Evolutionary conservation across 2,888 invertebrate species (phyloP).

Genomic region (Microctonus aethiopoides): DNA sequence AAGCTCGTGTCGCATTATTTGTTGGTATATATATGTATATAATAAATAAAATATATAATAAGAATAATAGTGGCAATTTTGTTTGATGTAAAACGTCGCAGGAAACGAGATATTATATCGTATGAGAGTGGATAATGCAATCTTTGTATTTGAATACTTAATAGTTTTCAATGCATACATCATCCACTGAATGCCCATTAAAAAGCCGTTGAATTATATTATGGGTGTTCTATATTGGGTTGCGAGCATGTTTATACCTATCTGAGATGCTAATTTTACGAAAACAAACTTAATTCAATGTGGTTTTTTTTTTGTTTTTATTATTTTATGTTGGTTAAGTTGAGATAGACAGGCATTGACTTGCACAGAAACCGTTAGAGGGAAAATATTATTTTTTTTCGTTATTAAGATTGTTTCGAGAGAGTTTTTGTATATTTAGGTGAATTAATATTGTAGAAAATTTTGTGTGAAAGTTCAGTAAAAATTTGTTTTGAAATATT

Average conservation of each 20-base stretch:
- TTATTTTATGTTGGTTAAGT: no score
- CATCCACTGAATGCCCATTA: conserved; percentile 59
- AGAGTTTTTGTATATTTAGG: no score
- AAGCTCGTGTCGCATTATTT: conserved; percentile 23
- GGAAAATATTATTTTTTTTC: conserved; percentile 37
- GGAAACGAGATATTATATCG: conserved; percentile 47
- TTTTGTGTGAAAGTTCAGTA: background rate
- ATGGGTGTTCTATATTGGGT: conserved; percentile 5
- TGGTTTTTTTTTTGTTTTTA: no score
- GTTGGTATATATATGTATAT: conserved; percentile 50
- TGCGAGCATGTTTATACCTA: conserved; percentile 41
- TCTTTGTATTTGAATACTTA: conserved; percentile 63
- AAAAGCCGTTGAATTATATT: conserved; percentile 34
- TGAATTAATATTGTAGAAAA: background rate
- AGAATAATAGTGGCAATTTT: conserved; percentile 55
- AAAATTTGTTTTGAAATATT: no score
- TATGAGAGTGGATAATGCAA: conserved; percentile 55
- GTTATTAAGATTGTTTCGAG: background rate
- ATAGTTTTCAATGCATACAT: conserved; percentile 64
- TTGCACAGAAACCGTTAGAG: no score
- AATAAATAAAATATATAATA: conserved; percentile 53
- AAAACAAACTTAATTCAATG: no score
- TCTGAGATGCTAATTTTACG: no score
- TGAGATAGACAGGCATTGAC: no score
- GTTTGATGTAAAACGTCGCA: conserved; percentile 42